Evolutionary conservation across 1,140 invertebrate species (phyloP).

Genomic region (Triops longicaudatus): DNA sequence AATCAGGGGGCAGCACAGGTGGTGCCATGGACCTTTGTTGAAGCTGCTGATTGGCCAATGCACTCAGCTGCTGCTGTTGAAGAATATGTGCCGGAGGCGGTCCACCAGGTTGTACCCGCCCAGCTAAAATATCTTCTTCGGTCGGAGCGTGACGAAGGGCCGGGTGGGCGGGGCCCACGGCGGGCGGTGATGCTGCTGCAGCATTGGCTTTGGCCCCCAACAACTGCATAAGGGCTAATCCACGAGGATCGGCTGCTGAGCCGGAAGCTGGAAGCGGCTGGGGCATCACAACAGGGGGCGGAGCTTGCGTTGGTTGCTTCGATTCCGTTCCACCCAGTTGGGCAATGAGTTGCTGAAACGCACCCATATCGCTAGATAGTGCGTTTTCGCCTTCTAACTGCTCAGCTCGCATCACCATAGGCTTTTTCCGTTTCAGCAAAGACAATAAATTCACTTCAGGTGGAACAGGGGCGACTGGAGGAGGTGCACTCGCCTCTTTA

Average conservation of each 20-base stretch:
- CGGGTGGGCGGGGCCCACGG: not conserved
- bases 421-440: slow-evolving; percentile 8
- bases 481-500: not conserved
- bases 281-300: not conserved
- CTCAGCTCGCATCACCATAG: not conserved
- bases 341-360: not conserved
- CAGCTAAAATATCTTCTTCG: not conserved
- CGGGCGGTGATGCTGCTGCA: not conserved
- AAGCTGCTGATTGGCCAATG: not conserved
- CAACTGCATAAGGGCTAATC: not conserved
- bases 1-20: not conserved
- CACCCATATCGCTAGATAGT: not conserved
- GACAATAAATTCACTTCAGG: not conserved
- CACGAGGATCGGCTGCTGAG: not conserved
- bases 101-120: not conserved
- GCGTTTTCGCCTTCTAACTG: not conserved
- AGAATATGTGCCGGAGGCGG: not conserved
- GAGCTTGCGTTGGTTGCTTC: not conserved
- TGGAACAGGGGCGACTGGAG: not conserved
- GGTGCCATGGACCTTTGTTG: not conserved
- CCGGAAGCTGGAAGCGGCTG: not conserved
- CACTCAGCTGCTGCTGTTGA: not conserved
- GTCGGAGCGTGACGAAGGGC: not conserved
- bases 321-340: not conserved
- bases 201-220: not conserved